phyloP scores from a whole-genome alignment of 2,113 vertebrate species.

The Oncorhynchus mykiss region DNA sequence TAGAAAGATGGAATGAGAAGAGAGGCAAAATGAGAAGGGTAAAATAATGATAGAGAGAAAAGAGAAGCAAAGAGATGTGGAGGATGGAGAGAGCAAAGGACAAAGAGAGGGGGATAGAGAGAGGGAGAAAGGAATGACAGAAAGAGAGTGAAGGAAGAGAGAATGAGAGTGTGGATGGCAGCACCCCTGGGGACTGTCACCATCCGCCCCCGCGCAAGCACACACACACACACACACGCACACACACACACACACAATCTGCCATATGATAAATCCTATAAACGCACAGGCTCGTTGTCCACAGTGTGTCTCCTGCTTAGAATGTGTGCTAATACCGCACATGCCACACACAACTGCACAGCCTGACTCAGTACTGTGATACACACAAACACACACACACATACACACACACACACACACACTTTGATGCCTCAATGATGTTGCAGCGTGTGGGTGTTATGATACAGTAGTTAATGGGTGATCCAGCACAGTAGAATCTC shows the following conservation, averaged over 20 bases:
- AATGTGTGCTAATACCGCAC: conserved; percentile 26
- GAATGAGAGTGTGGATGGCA: neutral
- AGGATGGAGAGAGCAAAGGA: neutral
- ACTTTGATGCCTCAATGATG: neutral
- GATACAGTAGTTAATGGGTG: neutral
- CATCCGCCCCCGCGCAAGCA: conserved; percentile 10
- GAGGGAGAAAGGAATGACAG: neutral
- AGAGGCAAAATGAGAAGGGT: neutral
- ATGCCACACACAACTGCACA: conserved; percentile 26
- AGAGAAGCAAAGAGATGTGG: neutral
- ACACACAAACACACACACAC: neutral
- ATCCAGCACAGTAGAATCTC: neutral
- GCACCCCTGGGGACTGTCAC: conserved; percentile 20
- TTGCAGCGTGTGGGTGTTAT: neutral
- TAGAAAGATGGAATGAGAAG: neutral
- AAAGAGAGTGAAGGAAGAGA: conserved; percentile 6
- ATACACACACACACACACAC: neutral
- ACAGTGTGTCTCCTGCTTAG: conserved; percentile 35
- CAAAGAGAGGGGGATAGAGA: conserved; percentile 25
- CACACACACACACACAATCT: conserved; percentile 11
- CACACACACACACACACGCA: conserved; percentile 6
- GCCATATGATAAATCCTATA: conserved; percentile 20
- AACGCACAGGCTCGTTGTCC: conserved; percentile 24
- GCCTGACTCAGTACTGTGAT: neutral
- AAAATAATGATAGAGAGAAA: neutral